These are phyloP conservation scores for Pachyrhynchus sulphureomaculatus DNA, from an alignment of 1,140 invertebrate genomes.

Conservation along the genomic window DNA sequence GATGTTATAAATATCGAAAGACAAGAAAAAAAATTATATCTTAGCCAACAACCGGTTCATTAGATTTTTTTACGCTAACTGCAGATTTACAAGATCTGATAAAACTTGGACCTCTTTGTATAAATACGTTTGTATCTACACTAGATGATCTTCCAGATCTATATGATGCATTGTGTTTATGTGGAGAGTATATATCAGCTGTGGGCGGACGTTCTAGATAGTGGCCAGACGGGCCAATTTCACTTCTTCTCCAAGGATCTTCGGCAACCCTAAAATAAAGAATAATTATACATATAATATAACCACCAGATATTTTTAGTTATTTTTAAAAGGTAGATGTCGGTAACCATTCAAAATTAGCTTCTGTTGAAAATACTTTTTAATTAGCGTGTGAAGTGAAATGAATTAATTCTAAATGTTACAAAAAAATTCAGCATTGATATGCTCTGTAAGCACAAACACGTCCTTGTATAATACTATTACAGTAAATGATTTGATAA, in stretches of 20 bases:
- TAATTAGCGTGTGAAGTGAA: too few relatives aligned
- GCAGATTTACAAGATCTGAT: constrained; percentile 35
- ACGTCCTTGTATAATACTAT: too few relatives aligned
- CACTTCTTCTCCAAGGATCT: constrained; percentile 44
- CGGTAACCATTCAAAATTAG: too few relatives aligned
- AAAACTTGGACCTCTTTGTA: constrained; percentile 9
- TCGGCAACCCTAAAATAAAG: constrained; percentile 42
- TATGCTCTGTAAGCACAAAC: too few relatives aligned
- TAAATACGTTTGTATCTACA: constrained; percentile 33
- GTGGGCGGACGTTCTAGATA: constrained; percentile 42
- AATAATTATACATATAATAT: not conserved
- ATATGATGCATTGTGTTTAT: constrained; percentile 34
- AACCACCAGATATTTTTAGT: too few relatives aligned
- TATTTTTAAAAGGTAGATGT: too few relatives aligned
- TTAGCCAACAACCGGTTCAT: constrained; percentile 18
- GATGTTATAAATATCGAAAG: not conserved
- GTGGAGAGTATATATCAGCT: constrained; percentile 21
- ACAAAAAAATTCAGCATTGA: too few relatives aligned
- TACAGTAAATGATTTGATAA: too few relatives aligned
- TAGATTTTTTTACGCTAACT: constrained; percentile 31
- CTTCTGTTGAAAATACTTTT: too few relatives aligned
- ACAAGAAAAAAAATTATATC: not conserved
- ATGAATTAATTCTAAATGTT: too few relatives aligned
- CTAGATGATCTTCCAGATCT: constrained; percentile 42
- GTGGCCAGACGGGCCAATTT: constrained; percentile 45